Conservation (phyloP, 2,888 invertebrate species). For the Bugulina stolonifera region DNA sequence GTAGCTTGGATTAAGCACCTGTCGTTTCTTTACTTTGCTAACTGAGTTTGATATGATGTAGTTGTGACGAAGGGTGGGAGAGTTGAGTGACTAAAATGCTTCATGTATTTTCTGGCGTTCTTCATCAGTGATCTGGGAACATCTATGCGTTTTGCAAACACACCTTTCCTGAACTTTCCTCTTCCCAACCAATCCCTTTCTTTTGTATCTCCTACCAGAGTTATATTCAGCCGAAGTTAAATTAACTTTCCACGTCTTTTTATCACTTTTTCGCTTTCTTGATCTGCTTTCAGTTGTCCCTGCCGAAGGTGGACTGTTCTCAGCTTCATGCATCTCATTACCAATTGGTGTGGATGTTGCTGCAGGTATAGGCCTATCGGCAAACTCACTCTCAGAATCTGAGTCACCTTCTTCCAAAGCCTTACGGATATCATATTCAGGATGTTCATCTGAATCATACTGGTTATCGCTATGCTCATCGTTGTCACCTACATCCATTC, state of each 20-base stretch:
- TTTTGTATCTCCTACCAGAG: neutral
- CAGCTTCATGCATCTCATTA: neutral
- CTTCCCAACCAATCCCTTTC: neutral
- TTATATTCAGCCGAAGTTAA: neutral
- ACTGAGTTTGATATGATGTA: neutral
- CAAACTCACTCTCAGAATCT: neutral
- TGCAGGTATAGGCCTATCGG: neutral
- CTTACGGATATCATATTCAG: neutral
- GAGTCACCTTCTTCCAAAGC: neutral
- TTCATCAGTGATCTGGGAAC: neutral
- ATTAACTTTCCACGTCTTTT: neutral
- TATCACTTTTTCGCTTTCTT: neutral
- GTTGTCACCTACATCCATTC: too few species aligned
- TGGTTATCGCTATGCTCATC: too few species aligned
- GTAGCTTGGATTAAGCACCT: neutral
- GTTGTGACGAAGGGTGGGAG: neutral
- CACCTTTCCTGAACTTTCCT: neutral
- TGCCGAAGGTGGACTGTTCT: neutral
- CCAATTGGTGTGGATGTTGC: neutral
- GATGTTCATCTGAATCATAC: neutral
- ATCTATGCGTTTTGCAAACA: neutral
- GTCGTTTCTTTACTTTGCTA: neutral
- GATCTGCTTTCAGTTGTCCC: neutral
- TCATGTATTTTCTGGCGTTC: neutral
- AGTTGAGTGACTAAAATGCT: neutral